A percentile compares a stretch with the other conserved stretches of the same genome.
These are phyloP conservation scores for Poicephalus meyeri DNA, from an alignment of 2,113 vertebrate species.

Conservation along the genomic window DNA sequence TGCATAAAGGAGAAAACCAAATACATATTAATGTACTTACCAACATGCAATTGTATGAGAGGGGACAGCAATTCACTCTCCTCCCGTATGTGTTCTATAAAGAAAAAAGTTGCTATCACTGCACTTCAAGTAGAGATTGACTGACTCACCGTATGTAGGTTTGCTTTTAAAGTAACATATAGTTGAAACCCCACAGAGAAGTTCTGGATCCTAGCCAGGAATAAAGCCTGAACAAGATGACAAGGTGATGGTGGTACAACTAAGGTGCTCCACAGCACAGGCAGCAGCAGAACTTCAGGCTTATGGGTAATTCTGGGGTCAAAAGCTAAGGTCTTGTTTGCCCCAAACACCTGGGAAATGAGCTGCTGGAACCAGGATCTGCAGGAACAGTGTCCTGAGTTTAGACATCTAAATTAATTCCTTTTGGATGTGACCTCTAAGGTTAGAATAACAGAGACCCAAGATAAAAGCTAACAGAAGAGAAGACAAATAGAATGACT, in stretches of 20 bases:
- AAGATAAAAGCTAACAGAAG: not conserved
- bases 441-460: not conserved
- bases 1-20: not conserved
- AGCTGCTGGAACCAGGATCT: not conserved
- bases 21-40: constrained; percentile 18
- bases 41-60: constrained; percentile 8
- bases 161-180: constrained; percentile 25
- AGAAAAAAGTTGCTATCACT: not conserved
- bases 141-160: constrained; percentile 35
- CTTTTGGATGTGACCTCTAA: not conserved
- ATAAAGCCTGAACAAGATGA: not conserved
- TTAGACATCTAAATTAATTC: not conserved
- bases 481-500: not conserved
- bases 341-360: not conserved
- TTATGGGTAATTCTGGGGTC: not conserved
- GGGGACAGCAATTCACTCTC: not conserved
- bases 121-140: constrained; percentile 18
- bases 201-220: not conserved
- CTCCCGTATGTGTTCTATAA: constrained; percentile 14
- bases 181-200: not conserved
- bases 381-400: not conserved
- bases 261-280: not conserved
- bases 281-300: not conserved
- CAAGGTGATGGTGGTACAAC: not conserved
- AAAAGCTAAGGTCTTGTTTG: not conserved